These are phyloP conservation scores for Apomyelois bistriatella DNA, from an alignment of 2,888 invertebrate species.

Conservation along the genomic window DNA sequence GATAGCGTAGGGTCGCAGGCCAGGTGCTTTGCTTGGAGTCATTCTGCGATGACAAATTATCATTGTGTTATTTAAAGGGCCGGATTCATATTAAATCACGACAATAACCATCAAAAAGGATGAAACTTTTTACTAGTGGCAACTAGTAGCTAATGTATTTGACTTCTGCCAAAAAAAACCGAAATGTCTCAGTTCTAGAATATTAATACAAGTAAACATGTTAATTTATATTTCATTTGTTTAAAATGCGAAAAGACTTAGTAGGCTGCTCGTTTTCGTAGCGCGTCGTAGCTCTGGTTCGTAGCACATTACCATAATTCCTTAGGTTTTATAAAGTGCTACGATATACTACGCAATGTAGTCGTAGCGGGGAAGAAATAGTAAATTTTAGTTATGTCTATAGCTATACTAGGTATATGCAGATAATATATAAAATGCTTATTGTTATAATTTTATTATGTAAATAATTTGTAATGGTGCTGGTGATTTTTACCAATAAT, in stretches of 20 bases:
- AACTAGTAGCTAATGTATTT: no score
- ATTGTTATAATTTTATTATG: no score
- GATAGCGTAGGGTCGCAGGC: slow-evolving; percentile 58
- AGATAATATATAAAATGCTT: no score
- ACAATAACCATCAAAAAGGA: slow-evolving; percentile 53
- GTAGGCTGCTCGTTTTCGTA: no score
- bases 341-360: neutral
- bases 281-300: neutral
- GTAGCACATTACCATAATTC: neutral
- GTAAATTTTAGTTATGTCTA: no score
- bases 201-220: neutral
- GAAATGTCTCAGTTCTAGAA: neutral
- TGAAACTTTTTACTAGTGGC: slow-evolving; percentile 44
- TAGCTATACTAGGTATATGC: no score
- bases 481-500: no score
- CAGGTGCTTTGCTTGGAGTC: slow-evolving; percentile 63
- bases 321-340: neutral
- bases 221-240: no score
- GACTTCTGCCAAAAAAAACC: slow-evolving; percentile 34
- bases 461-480: no score
- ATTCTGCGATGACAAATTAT: slow-evolving; percentile 72
- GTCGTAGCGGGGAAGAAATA: neutral
- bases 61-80: slow-evolving; percentile 61
- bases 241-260: no score
- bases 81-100: slow-evolving; percentile 32